Percentiles rank a stretch among this genome's conserved stretches.
Conservation (phyloP, 2,113 vertebrate genomes). For the Platichthys stellatus region DNA sequence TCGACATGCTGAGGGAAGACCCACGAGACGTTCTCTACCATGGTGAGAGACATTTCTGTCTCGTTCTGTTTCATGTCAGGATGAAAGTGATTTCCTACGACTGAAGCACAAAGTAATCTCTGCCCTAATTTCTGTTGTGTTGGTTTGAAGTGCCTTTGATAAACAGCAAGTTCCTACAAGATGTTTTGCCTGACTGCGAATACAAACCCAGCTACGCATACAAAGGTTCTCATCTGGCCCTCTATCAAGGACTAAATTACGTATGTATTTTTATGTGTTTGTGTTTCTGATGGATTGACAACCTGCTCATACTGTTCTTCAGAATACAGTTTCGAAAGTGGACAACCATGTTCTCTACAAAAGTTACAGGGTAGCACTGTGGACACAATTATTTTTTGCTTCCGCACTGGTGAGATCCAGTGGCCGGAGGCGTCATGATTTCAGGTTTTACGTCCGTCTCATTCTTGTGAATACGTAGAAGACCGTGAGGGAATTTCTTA, state of each 20-base stretch:
- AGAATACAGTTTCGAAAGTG: neutral
- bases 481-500: no score
- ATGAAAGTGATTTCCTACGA: conserved; percentile 11
- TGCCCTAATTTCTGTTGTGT: conserved; percentile 32
- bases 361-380: no score
- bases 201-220: conserved; percentile 93
- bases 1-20: conserved; percentile 90
- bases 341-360: no score
- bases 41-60: conserved; percentile 73
- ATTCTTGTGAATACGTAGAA: no score
- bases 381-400: no score
- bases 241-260: conserved; percentile 94
- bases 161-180: conserved; percentile 78
- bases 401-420: no score
- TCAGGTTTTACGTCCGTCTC: no score
- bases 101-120: neutral
- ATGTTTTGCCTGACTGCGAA: conserved; percentile 86
- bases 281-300: no score
- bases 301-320: no score
- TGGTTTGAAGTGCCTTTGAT: conserved; percentile 86
- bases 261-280: conserved; percentile 82
- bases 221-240: conserved; percentile 86
- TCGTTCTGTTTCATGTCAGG: neutral
- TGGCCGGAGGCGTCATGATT: no score
- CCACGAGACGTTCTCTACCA: conserved; percentile 85